Evolutionary conservation across 2,888 invertebrate genomes (phyloP).

Genomic region (Lepidochitona cinerea): DNA sequence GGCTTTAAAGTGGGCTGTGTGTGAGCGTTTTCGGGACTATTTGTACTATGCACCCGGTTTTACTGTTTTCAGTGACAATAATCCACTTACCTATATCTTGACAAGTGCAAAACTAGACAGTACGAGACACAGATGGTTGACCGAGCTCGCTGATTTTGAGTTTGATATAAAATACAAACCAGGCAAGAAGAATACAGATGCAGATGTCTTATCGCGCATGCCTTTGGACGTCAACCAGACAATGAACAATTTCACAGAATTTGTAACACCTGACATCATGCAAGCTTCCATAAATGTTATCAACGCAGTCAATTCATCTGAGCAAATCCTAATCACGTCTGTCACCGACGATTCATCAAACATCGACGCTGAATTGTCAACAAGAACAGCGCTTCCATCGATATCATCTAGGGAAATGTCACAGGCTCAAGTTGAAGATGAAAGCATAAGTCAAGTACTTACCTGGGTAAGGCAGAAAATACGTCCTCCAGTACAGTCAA

Average conservation of each 20-base stretch:
- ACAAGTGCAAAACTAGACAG: constrained; percentile 17
- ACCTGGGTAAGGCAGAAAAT: neutral
- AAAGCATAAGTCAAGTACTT: neutral
- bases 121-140: constrained; percentile 23
- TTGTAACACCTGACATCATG: neutral
- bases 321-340: neutral
- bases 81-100: neutral
- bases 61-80: neutral
- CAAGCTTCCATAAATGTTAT: neutral
- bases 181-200: constrained; percentile 24
- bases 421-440: neutral
- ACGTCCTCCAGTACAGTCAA: neutral
- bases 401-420: neutral
- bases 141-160: constrained; percentile 18
- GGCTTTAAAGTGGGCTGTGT: constrained; percentile 4
- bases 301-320: no score
- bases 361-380: neutral
- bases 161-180: constrained; percentile 23
- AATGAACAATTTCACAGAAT: neutral
- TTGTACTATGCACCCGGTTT: neutral
- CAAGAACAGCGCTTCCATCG: neutral
- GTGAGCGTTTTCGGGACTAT: neutral
- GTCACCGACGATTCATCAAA: neutral
- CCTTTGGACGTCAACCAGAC: neutral
- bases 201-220: constrained; percentile 24